Base-by-base conservation (phyloP, 2,888 invertebrate species). In the Eretmocerus hayati region DNA sequence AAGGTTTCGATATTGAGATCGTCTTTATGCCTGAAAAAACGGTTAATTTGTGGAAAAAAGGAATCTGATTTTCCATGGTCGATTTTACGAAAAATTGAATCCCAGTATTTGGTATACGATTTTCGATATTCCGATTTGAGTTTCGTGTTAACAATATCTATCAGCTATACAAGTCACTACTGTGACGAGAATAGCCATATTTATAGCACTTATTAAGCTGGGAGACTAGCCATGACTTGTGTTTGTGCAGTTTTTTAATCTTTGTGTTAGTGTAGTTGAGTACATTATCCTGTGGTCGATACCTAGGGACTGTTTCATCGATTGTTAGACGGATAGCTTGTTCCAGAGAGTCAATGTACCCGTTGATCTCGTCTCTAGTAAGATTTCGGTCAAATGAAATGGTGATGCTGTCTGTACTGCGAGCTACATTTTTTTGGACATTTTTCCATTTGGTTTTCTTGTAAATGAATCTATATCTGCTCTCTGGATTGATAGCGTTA, bases 401-500 rank as follows among this genome's bases (percentile, higher is more conserved):
- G 18, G 2, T 4, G 2, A 2, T 6, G 3, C 6, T n/a, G 23
- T 16, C 13, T 4, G n/a, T n/a, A 3, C 3, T 15, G n/a, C n/a
- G n/a, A 5, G 32, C 2, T 3, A 36, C 21, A 4, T 30, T 18
- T 13, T 36, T 26, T 18, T n/a, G 6, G 19, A 44, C 26, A n/a
- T 3, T 19, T 13, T 8, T 26, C 44, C 30, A 44, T 37, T 26
- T 37, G 1, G 44, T 44, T 26, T 44, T 44, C 30, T 44, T 44
- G 13, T n/a, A 44, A 5, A 4, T 30, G 20, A 26, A 37, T 20
- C 19, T 26, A 9, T 30, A 20, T 32, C 19, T n/a, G 5, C 5
- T 20, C 13, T 2, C 13, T 8, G n/a, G 9, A 6, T 23, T 5
- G 21, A 20, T n/a, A 15, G 9, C 4, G n/a, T 18, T 5, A n/a